Percentiles rank a stretch among this genome's conserved stretches.
These are phyloP conservation scores for Heliothis peltigera DNA, from an alignment of 2,888 invertebrate species.

Conservation along the genomic window DNA sequence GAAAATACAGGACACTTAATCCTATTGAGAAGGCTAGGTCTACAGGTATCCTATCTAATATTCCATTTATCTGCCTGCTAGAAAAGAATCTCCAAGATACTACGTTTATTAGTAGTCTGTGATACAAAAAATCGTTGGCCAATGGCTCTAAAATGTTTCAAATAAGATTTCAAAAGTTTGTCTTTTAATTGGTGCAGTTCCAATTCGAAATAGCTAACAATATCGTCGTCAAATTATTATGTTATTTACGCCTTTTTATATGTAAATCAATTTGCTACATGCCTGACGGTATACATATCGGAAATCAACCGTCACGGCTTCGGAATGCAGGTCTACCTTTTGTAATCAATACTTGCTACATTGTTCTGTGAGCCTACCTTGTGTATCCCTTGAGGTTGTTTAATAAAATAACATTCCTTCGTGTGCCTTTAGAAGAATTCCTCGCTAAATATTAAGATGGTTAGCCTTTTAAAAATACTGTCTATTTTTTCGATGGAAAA, in stretches of 20 bases:
- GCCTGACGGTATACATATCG: neutral
- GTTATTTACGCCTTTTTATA: no score
- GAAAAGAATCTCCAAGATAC: neutral
- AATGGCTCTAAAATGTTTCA: neutral
- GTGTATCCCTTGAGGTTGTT: neutral
- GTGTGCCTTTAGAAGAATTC: neutral
- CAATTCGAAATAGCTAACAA: no score
- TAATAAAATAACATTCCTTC: neutral
- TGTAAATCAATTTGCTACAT: neutral
- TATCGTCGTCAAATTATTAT: no score
- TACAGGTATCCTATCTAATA: neutral
- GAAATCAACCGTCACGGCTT: neutral
- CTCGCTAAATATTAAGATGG: neutral
- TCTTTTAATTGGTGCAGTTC: neutral
- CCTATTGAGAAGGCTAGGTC: neutral
- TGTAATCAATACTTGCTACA: constrained; percentile 13
- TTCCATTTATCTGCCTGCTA: neutral
- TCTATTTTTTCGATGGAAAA: neutral
- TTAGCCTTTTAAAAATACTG: neutral
- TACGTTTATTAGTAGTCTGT: neutral
- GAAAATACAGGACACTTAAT: neutral
- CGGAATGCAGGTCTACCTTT: constrained; percentile 17
- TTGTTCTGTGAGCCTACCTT: constrained; percentile 3
- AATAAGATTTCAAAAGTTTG: neutral
- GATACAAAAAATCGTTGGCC: neutral